Evolutionary conservation across 2,888 invertebrate genomes (phyloP), one percentile per base, ranked within the genome.

Genomic region (Drosophila sordidula): DNA sequence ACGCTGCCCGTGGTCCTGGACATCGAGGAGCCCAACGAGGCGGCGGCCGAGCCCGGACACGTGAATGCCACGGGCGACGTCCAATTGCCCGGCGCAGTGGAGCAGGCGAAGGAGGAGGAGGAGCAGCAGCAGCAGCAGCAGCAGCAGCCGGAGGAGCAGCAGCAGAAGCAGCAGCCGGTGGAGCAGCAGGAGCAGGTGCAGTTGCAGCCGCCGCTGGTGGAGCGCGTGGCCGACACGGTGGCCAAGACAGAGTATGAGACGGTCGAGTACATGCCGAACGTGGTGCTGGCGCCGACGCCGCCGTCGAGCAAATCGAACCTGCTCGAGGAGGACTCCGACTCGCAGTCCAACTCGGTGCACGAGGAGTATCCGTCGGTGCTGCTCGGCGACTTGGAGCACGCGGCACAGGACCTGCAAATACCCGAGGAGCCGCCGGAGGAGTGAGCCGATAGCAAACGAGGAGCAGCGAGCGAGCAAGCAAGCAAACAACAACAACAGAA

Each of bases 381-480:
- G 66, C 74, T 66, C 12, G 78, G 55, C 9, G 70, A 73, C 42
- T 18, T 65, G 69, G 81, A 90, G 55, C 91, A 89, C 68, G 90
- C 91, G 85, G 90, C 90, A 70, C 90, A 92, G 81, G 85, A 89
- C 78, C 83, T 91, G 41, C 80, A 92, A 77, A 89, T 91, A 85
- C 91, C 91, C 44, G 92, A 91, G 54, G 91, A 92, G 69, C 92
- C 92, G 75, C 92, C 92, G 67, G 92, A 92, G 91, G 90, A 90
- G 73, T 92, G 91, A 90, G 67, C 39, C 16, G 8, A 29, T 18
- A 18, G 6, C 3, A 32, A 12, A 4, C 41, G 32, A 18, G 18
- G 1, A 18, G 18, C 18, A 18, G 18, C 18, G 18, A 18, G 18
- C 12, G 9, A 29, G 6, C 2, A 29, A 25, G 8, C 2, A 29